phyloP scores from a whole-genome alignment of 2,888 invertebrate genomes.

The Bombyx huttoni region DNA sequence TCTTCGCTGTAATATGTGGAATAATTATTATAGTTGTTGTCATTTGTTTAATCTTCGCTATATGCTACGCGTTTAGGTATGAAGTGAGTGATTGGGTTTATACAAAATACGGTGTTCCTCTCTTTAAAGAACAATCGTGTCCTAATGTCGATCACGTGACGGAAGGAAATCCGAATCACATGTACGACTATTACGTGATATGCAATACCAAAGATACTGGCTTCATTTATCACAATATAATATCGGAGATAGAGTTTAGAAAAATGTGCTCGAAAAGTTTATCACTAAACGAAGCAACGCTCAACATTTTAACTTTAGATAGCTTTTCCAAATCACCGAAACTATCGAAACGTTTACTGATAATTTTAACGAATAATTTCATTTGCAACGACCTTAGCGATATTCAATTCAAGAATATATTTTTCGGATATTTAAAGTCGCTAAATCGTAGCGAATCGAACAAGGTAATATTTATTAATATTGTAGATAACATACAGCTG shows the following conservation, averaged over 20 bases:
- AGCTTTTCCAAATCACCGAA: constrained; percentile 62
- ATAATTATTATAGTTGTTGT: constrained; percentile 79
- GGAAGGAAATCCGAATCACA: constrained; percentile 78
- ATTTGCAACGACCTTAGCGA: constrained; percentile 61
- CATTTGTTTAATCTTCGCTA: constrained; percentile 77
- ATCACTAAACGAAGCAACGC: constrained; percentile 76
- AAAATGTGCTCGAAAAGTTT: constrained; percentile 82
- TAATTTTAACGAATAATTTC: constrained; percentile 74
- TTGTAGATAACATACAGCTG: constrained; percentile 61
- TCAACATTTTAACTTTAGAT: constrained; percentile 72
- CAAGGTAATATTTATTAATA: constrained; percentile 61
- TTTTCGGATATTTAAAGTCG: constrained; percentile 62
- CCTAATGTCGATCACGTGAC: constrained; percentile 72
- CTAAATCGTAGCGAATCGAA: constrained; percentile 58
- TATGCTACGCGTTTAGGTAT: constrained; percentile 82
- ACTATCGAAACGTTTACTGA: constrained; percentile 67
- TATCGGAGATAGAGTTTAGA: constrained; percentile 78
- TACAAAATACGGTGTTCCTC: constrained; percentile 82
- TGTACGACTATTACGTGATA: constrained; percentile 90
- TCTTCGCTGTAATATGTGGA: constrained; percentile 81
- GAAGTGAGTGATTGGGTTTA: constrained; percentile 86
- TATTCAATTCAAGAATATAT: constrained; percentile 63
- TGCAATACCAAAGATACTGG: constrained; percentile 87
- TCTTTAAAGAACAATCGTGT: constrained; percentile 81
- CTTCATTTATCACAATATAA: constrained; percentile 77